Base-by-base conservation (phyloP, 2,113 vertebrate species). In the Anarhynchus alexandrinus region DNA sequence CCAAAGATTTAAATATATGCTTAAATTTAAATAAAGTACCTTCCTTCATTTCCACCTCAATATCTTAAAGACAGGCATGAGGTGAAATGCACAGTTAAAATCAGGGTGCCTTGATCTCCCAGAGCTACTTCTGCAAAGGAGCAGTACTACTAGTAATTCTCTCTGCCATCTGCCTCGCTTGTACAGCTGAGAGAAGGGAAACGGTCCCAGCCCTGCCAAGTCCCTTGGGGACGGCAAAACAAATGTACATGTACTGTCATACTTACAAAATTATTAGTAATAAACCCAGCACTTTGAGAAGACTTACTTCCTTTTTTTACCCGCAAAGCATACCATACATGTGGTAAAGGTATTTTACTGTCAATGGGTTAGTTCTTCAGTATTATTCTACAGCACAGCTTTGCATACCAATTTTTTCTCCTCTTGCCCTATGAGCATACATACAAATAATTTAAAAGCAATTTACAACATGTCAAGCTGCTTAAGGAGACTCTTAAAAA, bases 401-500 rank as follows among this genome's bases (percentile, higher is more conserved):
- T 83, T 22, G 45, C 66, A 86, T n/a, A 82, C 12, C 64, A 77
- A 19, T 65, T 94, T 59, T 91, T 78, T 64, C 30, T 71, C 74
- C 32, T 86, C 94, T 93, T 76, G 42, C 62, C 40, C 59, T 18
- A 51, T 32, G n/a, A 96, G 86, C 64, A 79, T 26, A 61, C 52
- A 90, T 49, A 86, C 67, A 84, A 88, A 91, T 92, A 12, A 93
- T 83, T 93, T 65, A 94, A 94, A 97, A 95, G 93, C 87, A 97
- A 96, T 97, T 97, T 96, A 83, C 64, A 95, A 89, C 79, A 82
- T 13, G 93, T 95, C 94, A 96, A 51, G 96, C 79, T 96, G 95
- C 74, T 96, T 97, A 97, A 93, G 80, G 88, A 97, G 91, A 96
- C 78, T 90, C 89, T 97, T 96, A 97, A 97, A 96, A 96, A 88